Conservation (phyloP, 2,888 invertebrate genomes). For the Chymomyza fuscimana region DNA sequence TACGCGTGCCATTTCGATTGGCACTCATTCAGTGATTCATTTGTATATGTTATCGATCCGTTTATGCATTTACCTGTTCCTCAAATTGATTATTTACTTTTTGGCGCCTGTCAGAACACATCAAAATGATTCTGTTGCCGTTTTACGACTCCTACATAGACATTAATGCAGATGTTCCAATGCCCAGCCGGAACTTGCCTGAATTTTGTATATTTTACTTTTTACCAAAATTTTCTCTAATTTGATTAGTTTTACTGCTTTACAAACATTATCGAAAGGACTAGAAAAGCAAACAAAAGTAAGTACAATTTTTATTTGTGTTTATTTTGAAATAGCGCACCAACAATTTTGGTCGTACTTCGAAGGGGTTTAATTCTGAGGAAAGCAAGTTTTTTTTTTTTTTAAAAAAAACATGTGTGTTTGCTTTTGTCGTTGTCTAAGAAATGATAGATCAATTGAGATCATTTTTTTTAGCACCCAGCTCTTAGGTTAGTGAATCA, state of each 20-base stretch:
- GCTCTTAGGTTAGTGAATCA: not conserved
- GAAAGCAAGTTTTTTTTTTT: no score
- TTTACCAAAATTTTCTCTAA: conserved; percentile 11
- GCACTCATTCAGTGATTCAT: conserved; percentile 38
- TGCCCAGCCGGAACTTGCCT: not conserved
- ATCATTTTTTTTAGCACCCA: not conserved
- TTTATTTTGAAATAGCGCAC: not conserved
- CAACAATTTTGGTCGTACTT: no score
- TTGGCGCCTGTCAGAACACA: conserved; percentile 35
- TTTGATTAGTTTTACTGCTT: conserved; percentile 34
- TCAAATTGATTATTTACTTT: conserved; percentile 28
- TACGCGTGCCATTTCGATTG: conserved; percentile 28
- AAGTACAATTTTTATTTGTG: not conserved
- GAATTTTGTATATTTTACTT: conserved; percentile 41
- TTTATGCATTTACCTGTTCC: conserved; percentile 27
- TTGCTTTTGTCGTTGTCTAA: not conserved
- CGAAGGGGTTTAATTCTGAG: no score
- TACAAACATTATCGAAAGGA: conserved; percentile 51
- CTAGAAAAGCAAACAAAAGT: conserved; percentile 54
- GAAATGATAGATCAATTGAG: not conserved
- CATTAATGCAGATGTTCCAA: not conserved
- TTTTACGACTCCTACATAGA: not conserved
- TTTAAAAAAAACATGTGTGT: no score
- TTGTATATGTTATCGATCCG: conserved; percentile 20
- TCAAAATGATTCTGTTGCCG: conserved; percentile 26